Evolutionary conservation across 2,888 invertebrate species (phyloP).

Genomic region (Campoplex nolae): DNA sequence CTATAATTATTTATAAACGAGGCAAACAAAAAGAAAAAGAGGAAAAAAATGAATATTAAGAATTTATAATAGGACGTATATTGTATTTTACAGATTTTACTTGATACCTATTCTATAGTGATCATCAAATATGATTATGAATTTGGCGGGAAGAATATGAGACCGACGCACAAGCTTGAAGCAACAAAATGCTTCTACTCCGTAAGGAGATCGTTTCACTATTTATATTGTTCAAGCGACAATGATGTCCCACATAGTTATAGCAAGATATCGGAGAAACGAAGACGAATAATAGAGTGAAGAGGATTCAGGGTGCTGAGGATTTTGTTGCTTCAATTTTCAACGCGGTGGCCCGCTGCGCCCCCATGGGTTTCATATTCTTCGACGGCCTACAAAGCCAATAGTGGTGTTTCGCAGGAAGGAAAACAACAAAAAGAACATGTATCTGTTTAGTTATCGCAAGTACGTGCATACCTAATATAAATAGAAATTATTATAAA

Average conservation of each 20-base stretch:
- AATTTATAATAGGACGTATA: constrained; percentile 83
- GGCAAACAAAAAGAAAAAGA: constrained; percentile 34
- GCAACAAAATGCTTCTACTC: constrained; percentile 55
- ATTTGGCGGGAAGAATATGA: constrained; percentile 77
- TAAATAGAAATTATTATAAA: constrained; percentile 81
- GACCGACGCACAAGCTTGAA: constrained; percentile 71
- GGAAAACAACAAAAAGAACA: constrained; percentile 72
- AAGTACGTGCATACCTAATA: constrained; percentile 83
- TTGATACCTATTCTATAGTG: constrained; percentile 79
- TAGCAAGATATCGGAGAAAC: constrained; percentile 49
- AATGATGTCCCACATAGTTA: constrained; percentile 53
- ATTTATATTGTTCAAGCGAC: constrained; percentile 38
- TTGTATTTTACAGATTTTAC: constrained; percentile 85
- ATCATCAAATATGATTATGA: constrained; percentile 76
- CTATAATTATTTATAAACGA: constrained; percentile 84
- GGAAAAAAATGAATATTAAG: constrained; percentile 73
- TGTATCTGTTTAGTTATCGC: constrained; percentile 84
- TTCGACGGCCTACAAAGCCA: constrained; percentile 75
- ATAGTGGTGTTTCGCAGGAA: constrained; percentile 65
- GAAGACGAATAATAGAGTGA: background rate
- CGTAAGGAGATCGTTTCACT: constrained; percentile 44
- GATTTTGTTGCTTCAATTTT: constrained; percentile 64
- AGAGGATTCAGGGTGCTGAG: constrained; percentile 14
- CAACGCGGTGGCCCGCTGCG: constrained; percentile 7
- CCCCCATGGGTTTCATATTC: constrained; percentile 78